Percentiles rank a stretch among this genome's conserved stretches.
phyloP scores from a whole-genome alignment of 2,888 invertebrate species.

The Anaspis maculata region DNA sequence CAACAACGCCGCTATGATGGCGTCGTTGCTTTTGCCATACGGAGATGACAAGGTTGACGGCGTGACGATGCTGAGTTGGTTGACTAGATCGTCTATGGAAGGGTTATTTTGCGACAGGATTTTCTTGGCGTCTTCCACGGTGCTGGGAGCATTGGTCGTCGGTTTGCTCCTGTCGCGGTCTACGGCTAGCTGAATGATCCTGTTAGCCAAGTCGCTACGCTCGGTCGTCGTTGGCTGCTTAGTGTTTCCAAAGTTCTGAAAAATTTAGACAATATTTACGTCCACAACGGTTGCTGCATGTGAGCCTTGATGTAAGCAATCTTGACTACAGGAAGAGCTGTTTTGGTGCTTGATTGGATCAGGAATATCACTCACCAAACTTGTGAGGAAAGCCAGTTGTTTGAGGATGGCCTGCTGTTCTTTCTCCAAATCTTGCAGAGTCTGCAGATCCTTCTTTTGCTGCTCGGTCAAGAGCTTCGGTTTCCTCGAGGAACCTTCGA shows the following conservation, averaged over 20 bases:
- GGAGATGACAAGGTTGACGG: constrained; percentile 15
- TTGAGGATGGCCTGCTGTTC: constrained; percentile 38
- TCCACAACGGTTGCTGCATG: too few relatives aligned
- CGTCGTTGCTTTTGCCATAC: constrained; percentile 58
- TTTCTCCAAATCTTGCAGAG: constrained; percentile 34
- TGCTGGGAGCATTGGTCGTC: constrained; percentile 16
- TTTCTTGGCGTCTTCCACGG: constrained; percentile 11
- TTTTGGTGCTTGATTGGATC: too few relatives aligned
- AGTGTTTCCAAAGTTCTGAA: constrained; percentile 17
- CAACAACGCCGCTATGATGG: constrained; percentile 58
- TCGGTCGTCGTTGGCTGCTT: constrained; percentile 15
- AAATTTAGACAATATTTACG: too few relatives aligned
- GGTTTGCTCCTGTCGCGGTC: constrained; percentile 25
- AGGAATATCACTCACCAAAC: constrained; percentile 26
- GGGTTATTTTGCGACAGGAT: constrained; percentile 4
- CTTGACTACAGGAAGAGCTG: too few relatives aligned
- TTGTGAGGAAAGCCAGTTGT: constrained; percentile 38
- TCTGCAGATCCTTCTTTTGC: constrained; percentile 36
- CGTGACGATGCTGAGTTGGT: constrained; percentile 31
- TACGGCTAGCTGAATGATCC: constrained; percentile 35
- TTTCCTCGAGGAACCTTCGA: constrained; percentile 18
- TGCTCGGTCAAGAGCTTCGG: constrained; percentile 33
- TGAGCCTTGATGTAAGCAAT: too few relatives aligned
- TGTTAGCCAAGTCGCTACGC: constrained; percentile 19
- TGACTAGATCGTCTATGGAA: constrained; percentile 28